Percentiles rank a stretch among this genome's conserved stretches.
Evolutionary conservation across 2,888 invertebrate genomes (phyloP).

Genomic region (Ectemnius cavifrons): DNA sequence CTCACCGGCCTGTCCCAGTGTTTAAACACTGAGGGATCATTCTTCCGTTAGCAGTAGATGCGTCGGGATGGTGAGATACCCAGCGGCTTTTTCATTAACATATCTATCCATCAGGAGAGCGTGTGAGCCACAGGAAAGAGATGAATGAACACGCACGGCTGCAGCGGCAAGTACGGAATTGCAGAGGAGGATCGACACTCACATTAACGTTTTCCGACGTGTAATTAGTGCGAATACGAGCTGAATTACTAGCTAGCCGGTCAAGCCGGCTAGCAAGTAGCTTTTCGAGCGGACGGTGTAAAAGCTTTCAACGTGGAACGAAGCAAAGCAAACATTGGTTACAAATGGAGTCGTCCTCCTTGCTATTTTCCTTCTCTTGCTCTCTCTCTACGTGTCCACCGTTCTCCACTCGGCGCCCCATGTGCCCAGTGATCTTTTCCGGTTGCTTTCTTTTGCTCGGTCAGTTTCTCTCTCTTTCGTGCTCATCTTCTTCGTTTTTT

Average conservation of each 20-base stretch:
- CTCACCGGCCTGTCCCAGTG: too few relatives aligned
- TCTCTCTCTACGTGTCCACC: constrained; percentile 17
- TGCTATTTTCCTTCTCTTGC: constrained; percentile 47
- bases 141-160: constrained; percentile 25
- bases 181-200: constrained; percentile 58
- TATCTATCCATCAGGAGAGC: constrained; percentile 13
- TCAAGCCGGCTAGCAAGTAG: constrained; percentile 40
- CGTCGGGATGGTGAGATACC: neutral
- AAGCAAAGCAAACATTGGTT: constrained; percentile 68
- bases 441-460: neutral
- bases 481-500: constrained; percentile 6
- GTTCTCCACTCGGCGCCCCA: neutral
- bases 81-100: constrained; percentile 23
- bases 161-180: neutral
- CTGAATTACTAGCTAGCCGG: constrained; percentile 48
- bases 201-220: constrained; percentile 58
- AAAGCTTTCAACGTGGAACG: constrained; percentile 68
- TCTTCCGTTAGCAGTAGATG: constrained; percentile 1
- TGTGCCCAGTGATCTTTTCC: too few relatives aligned
- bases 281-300: constrained; percentile 54
- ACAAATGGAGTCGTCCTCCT: constrained; percentile 62
- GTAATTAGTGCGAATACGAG: constrained; percentile 67
- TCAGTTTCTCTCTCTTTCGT: neutral
- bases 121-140: constrained; percentile 17
- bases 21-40: neutral